phyloP scores from a whole-genome alignment of 2,113 vertebrate genomes.

The Nesogale talazaci region DNA sequence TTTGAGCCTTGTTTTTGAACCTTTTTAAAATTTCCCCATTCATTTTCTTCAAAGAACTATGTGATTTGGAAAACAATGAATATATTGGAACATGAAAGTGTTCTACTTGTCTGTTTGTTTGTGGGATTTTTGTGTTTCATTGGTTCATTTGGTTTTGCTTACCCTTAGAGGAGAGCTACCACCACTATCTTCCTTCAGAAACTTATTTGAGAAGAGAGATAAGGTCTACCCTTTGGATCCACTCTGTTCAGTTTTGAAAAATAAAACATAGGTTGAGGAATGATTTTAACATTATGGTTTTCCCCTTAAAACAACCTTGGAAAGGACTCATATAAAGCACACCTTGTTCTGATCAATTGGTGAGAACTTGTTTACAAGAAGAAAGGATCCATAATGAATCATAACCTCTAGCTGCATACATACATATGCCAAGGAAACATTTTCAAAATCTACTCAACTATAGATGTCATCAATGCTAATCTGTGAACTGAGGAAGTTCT shows the following conservation, averaged over 20 bases:
- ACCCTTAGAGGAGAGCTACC: background rate
- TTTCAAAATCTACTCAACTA: background rate
- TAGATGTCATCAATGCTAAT: background rate
- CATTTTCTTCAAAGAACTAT: background rate
- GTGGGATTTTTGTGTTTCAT: too few species aligned
- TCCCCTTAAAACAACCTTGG: background rate
- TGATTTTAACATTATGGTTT: background rate
- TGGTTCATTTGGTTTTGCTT: background rate
- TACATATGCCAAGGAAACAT: background rate
- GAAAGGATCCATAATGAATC: background rate
- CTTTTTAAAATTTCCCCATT: background rate
- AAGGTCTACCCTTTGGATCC: background rate
- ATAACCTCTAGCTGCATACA: background rate
- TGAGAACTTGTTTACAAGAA: background rate
- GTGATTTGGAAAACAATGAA: too few species aligned
- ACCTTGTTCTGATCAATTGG: background rate
- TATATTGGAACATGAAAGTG: too few species aligned
- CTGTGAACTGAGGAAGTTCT: background rate
- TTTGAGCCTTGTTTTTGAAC: background rate
- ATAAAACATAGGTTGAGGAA: background rate
- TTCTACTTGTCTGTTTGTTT: too few species aligned
- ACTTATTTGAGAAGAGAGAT: background rate
- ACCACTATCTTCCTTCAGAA: background rate
- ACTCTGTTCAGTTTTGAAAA: background rate
- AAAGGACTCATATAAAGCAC: background rate